These are phyloP conservation scores for Clanis bilineata DNA, from an alignment of 2,888 invertebrate species.

Conservation along the genomic window DNA sequence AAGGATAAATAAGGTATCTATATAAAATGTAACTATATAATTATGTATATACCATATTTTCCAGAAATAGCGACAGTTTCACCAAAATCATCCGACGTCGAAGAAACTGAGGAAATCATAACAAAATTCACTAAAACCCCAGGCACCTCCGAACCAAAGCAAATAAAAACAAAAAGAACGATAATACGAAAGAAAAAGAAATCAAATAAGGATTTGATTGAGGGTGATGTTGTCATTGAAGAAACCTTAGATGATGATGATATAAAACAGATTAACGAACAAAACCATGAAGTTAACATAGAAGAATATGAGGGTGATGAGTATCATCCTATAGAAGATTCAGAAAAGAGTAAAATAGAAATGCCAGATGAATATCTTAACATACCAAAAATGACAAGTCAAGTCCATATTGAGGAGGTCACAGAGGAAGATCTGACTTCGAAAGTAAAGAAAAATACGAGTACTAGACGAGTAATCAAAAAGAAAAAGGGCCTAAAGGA, in stretches of 20 bases:
- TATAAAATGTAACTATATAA: neutral
- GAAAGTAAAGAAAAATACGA: constrained; percentile 16
- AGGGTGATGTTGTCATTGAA: constrained; percentile 78
- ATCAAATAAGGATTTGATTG: constrained; percentile 33
- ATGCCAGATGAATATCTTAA: constrained; percentile 57
- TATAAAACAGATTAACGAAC: constrained; percentile 26
- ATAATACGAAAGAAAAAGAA: constrained; percentile 69
- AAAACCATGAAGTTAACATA: constrained; percentile 58
- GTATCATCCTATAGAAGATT: constrained; percentile 34
- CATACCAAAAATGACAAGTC: constrained; percentile 53
- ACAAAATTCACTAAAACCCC: constrained; percentile 81
- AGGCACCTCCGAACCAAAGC: constrained; percentile 76
- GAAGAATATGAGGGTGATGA: constrained; percentile 65
- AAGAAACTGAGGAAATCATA: constrained; percentile 83
- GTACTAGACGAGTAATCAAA: constrained; percentile 17
- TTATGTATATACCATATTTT: constrained; percentile 67
- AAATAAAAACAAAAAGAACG: constrained; percentile 82
- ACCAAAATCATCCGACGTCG: constrained; percentile 66
- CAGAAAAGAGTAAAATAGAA: constrained; percentile 59
- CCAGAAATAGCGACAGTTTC: constrained; percentile 37
- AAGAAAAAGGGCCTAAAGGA: too few species aligned
- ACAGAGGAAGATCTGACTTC: constrained; percentile 41
- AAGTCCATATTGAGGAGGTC: constrained; percentile 61
- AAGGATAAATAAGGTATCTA: too few species aligned
- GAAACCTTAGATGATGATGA: constrained; percentile 71